These are phyloP conservation scores for Drosophila seclusa DNA, from an alignment of 2,888 invertebrate species.

Conservation along the genomic window DNA sequence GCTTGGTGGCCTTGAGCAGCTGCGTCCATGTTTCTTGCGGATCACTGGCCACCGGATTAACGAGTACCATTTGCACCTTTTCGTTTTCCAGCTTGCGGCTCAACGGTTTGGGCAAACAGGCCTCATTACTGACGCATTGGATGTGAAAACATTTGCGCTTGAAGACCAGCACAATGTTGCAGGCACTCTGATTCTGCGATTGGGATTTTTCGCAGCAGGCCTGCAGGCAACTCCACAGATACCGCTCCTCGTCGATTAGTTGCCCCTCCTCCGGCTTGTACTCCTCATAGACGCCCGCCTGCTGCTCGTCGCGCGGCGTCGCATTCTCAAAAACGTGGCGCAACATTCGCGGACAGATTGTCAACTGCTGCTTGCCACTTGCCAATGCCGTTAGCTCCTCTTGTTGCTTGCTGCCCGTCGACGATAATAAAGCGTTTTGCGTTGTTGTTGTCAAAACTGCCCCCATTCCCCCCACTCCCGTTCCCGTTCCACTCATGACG, in stretches of 20 bases:
- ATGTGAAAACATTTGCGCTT: slow-evolving; percentile 92
- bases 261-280: slow-evolving; percentile 81
- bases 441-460: slow-evolving; percentile 37
- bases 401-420: slow-evolving; percentile 7
- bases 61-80: slow-evolving; percentile 91
- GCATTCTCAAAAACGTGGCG: slow-evolving; percentile 84
- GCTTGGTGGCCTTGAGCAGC: slow-evolving; percentile 77
- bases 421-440: slow-evolving; percentile 36
- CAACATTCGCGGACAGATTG: slow-evolving; percentile 83
- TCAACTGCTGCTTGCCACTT: slow-evolving; percentile 26
- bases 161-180: slow-evolving; percentile 92
- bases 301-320: slow-evolving; percentile 85
- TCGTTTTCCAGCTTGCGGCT: slow-evolving; percentile 86
- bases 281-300: slow-evolving; percentile 87
- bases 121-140: slow-evolving; percentile 89
- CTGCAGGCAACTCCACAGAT: slow-evolving; percentile 89
- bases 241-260: slow-evolving; percentile 86
- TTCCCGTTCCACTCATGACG: slow-evolving; percentile 52
- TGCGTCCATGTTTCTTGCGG: slow-evolving; percentile 76
- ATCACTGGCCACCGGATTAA: slow-evolving; percentile 88
- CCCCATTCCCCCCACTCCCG: slow-evolving; percentile 16
- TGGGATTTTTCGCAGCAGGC: slow-evolving; percentile 84
- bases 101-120: slow-evolving; percentile 89
- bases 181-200: slow-evolving; percentile 79
- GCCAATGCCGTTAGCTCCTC: slow-evolving; percentile 8